Base-by-base conservation (phyloP, 1,140 invertebrate genomes). In the Hylyphantes graminicola region DNA sequence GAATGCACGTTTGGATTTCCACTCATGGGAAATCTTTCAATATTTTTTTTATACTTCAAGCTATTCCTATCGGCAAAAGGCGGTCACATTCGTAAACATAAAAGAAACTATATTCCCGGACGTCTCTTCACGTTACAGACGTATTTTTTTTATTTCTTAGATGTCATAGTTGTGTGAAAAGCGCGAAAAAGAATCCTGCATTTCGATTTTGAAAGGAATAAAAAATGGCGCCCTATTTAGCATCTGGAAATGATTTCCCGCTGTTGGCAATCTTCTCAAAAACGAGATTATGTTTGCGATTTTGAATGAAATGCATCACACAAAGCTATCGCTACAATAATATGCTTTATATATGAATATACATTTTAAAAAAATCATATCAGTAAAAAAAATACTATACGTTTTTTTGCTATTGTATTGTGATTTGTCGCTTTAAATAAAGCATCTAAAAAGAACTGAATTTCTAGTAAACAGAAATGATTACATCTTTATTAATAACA, bases 191-290 rank as follows among this genome's bases (percentile, higher is more conserved):
- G 35, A 35, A 35, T 35, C 35, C 35, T 35, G 35, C 5, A 35
- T 35, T 35, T 35, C 35, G 21, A 12, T 51, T 53, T 70, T 10
- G 12, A 10, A 11, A 17, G 10, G 19, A 35, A 12, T 48, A 68
- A 68, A 70, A n/a, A 53, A 15, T 15, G 50, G 19, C 50, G 50
- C 50, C 59, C 59, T 76, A 64, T 76, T 76, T 76, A 76, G 74
- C 74, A 76, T 76, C 74, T 63, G 59, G 21, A 76, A 76, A 63
- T 76, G 74, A 76, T 76, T 76, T 76, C 74, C 48, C 57, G 53
- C 74, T 76, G 21, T 35, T 48, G 55, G 74, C 59, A 76, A 64
- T 63, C 17, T 76, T 76, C 17, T 76, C 21, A 21, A 21, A n/a
- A 9, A 74, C 15, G 19, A 70, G 72, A 74, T 57, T 74, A 50